phyloP scores from a whole-genome alignment of 2,888 invertebrate genomes.

The Cephus sareptanus region DNA sequence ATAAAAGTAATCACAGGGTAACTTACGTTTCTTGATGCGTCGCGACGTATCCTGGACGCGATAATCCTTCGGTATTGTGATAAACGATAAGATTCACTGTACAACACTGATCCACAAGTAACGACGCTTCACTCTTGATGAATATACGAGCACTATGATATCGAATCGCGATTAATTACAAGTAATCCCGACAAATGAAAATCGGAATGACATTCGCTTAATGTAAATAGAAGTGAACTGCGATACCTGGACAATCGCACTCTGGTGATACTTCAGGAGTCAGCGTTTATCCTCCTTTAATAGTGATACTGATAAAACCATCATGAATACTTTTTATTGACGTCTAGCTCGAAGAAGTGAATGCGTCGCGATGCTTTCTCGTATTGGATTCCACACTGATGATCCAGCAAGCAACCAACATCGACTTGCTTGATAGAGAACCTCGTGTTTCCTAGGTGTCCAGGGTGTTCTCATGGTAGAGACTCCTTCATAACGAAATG shows the following conservation, averaged over 20 bases:
- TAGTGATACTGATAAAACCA: not conserved
- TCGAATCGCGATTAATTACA: not conserved
- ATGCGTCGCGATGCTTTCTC: not conserved
- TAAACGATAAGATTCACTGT: not conserved
- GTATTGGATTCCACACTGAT: not conserved
- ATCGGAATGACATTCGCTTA: not conserved
- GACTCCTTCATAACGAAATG: not conserved
- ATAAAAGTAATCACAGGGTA: not conserved
- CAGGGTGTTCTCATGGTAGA: not conserved
- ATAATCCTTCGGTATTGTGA: constrained; percentile 3
- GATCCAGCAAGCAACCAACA: not conserved
- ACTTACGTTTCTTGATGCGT: not conserved
- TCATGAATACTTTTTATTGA: not conserved
- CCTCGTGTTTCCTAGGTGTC: not conserved
- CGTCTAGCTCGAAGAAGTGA: not conserved
- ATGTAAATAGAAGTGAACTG: not conserved
- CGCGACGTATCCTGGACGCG: constrained; percentile 3
- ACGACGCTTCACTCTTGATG: not conserved
- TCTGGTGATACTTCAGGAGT: not conserved
- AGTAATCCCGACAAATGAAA: not conserved
- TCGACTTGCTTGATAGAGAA: not conserved
- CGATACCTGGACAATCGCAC: not conserved
- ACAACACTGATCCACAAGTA: not conserved
- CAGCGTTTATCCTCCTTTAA: not conserved
- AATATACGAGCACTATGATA: not conserved